These are phyloP conservation scores for Chionomys nivalis DNA, from an alignment of 2,113 vertebrate genomes.

Conservation along the genomic window DNA sequence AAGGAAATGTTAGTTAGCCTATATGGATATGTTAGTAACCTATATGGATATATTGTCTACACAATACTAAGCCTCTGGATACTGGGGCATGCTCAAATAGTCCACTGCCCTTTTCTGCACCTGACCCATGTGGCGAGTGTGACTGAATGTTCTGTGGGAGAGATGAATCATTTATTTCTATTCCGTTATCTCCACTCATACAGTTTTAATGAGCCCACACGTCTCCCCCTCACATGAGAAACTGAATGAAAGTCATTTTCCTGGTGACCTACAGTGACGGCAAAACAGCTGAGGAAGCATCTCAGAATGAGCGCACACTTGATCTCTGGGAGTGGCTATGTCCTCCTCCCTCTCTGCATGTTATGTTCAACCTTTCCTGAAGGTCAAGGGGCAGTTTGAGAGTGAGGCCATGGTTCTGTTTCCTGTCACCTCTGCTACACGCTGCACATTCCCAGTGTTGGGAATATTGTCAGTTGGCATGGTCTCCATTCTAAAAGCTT, in stretches of 20 bases:
- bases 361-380: not conserved
- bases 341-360: not conserved
- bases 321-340: not conserved
- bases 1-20: no score
- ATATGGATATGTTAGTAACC: not conserved
- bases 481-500: not conserved
- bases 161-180: not conserved
- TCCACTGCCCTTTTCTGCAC: not conserved
- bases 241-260: not conserved
- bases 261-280: not conserved
- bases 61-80: not conserved
- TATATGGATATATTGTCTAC: no score
- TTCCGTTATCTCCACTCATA: not conserved
- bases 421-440: accelerated
- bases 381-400: no score
- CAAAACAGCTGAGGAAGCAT: not conserved
- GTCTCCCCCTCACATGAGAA: not conserved
- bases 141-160: not conserved
- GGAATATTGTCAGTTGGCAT: not conserved
- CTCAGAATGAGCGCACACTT: not conserved
- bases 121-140: not conserved
- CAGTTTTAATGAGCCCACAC: not conserved
- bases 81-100: not conserved
- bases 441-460: not conserved
- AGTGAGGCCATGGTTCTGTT: not conserved